phyloP scores from a whole-genome alignment of 2,888 invertebrate genomes.

The Tinea pellionella region DNA sequence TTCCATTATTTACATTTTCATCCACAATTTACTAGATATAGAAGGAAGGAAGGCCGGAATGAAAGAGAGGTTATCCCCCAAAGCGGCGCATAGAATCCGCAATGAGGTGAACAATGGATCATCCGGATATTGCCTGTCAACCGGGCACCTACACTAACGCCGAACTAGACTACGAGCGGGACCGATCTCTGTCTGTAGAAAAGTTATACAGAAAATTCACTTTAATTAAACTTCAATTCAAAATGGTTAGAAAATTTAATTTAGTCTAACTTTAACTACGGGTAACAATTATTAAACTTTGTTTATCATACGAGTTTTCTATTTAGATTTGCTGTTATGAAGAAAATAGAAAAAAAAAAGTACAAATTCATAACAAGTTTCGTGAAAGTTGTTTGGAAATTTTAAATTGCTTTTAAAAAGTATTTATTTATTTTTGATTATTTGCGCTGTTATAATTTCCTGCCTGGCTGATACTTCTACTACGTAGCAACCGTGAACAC shows the following conservation, averaged over 20 bases:
- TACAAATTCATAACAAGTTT: no score
- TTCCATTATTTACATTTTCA: constrained; percentile 10
- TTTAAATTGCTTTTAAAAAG: neutral
- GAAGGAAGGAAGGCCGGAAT: constrained; percentile 6
- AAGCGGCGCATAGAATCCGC: constrained; percentile 47
- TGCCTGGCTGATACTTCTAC: no score
- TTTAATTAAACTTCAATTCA: neutral
- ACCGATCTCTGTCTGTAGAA: neutral
- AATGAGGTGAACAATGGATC: constrained; percentile 65
- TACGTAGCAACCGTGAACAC: no score
- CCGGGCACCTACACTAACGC: constrained; percentile 34
- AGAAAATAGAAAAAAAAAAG: constrained; percentile 1
- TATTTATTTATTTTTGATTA: no score
- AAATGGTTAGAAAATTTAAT: neutral
- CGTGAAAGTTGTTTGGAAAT: constrained; percentile 5
- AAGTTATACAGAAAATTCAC: constrained; percentile 4
- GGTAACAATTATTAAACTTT: constrained; percentile 5
- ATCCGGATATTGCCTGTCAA: constrained; percentile 65
- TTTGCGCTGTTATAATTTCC: no score
- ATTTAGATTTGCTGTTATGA: neutral
- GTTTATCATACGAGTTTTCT: neutral
- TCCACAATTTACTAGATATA: constrained; percentile 11
- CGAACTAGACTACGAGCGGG: constrained; percentile 21
- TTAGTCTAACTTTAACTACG: constrained; percentile 8
- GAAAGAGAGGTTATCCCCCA: constrained; percentile 15